phyloP scores from a whole-genome alignment of 2,888 invertebrate genomes.

The Geotrupes spiniger region DNA sequence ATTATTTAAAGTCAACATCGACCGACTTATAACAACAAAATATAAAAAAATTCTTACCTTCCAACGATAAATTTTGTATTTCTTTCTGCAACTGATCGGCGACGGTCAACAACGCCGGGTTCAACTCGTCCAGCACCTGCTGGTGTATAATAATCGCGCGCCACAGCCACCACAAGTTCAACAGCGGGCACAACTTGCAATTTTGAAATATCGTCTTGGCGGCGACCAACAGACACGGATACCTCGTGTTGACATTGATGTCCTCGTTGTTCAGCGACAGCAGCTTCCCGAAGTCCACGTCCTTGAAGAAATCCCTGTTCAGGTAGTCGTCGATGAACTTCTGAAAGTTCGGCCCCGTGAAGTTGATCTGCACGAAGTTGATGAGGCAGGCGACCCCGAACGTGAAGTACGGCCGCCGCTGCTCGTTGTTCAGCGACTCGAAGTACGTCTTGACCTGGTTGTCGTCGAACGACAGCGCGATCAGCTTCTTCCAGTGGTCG shows the following conservation, averaged over 20 bases:
- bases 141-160: conserved; percentile 74
- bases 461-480: conserved; percentile 27
- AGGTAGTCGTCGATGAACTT: conserved; percentile 50
- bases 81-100: conserved; percentile 51
- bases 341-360: conserved; percentile 67
- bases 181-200: conserved; percentile 40
- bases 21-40: too few relatives aligned
- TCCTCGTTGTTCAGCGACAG: conserved; percentile 66
- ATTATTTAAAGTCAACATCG: too few relatives aligned
- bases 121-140: conserved; percentile 70
- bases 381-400: conserved; percentile 65
- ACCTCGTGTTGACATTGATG: conserved; percentile 60
- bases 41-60: conserved; percentile 46
- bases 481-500: conserved; percentile 29
- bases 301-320: conserved; percentile 49
- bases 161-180: conserved; percentile 70
- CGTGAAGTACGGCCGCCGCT: conserved; percentile 50
- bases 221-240: conserved; percentile 53
- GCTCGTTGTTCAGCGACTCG: conserved; percentile 37
- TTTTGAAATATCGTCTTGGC: conserved; percentile 49
- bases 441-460: conserved; percentile 30
- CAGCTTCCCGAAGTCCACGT: conserved; percentile 47
- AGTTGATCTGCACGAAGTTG: conserved; percentile 77
- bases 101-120: conserved; percentile 62
- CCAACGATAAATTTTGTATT: conserved; percentile 40